Percentiles rank a stretch among this genome's conserved stretches.
These are phyloP conservation scores for Pangasianodon hypophthalmus DNA, from an alignment of 2,113 vertebrate species.

Conservation along the genomic window DNA sequence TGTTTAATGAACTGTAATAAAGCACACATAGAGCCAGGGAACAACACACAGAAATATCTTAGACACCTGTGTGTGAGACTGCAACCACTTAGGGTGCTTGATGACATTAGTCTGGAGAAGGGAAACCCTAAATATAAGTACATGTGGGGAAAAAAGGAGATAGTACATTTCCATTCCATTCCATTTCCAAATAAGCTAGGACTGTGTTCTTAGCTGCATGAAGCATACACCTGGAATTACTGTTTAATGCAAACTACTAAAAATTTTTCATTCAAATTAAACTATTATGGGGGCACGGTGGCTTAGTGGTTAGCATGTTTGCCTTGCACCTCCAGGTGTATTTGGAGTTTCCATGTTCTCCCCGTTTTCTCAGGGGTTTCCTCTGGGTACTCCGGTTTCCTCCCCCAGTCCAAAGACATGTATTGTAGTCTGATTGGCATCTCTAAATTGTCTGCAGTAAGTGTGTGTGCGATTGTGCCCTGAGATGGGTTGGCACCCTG, in stretches of 20 bases:
- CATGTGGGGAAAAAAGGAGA: neutral
- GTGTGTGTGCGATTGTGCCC: too few relatives aligned
- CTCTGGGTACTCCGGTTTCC: too few relatives aligned
- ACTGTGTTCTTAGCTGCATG: neutral
- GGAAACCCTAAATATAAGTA: neutral
- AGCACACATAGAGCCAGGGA: slow-evolving; percentile 6
- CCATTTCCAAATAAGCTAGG: neutral
- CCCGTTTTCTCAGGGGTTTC: too few relatives aligned
- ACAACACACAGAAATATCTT: neutral
- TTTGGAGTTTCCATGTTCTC: too few relatives aligned
- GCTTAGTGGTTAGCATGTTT: too few relatives aligned
- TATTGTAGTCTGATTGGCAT: too few relatives aligned
- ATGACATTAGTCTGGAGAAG: neutral
- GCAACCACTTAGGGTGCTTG: neutral
- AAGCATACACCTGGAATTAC: neutral
- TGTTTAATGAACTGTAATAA: neutral
- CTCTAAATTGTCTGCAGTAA: too few relatives aligned
- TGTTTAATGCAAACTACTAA: neutral
- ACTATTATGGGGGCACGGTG: too few relatives aligned
- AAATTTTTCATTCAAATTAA: neutral
- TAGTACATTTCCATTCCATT: neutral
- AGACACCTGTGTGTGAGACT: neutral
- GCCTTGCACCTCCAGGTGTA: too few relatives aligned
- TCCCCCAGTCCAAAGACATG: too few relatives aligned
- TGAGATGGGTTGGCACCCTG: too few relatives aligned